Percentiles rank a stretch among this genome's conserved stretches.
phyloP scores from a whole-genome alignment of 30 jellyfish, hydroid and myxozoan species.

The Aurelia aurita region DNA sequence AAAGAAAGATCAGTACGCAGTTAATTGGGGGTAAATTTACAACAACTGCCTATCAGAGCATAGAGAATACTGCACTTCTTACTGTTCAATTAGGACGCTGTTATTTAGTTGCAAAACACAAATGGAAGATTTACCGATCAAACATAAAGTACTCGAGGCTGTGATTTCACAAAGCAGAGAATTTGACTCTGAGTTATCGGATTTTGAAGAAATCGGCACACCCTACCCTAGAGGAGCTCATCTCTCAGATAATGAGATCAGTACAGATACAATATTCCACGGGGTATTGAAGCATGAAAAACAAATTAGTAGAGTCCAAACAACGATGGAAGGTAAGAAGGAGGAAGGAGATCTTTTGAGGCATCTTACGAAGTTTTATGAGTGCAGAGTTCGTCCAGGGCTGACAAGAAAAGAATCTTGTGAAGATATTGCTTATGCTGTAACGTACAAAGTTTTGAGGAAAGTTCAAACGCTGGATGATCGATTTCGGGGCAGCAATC shows the following conservation, averaged over 20 bases:
- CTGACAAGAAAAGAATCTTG: conserved; percentile 59
- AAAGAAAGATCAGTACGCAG: too few relatives aligned
- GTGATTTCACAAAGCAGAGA: conserved; percentile 50
- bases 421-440: conserved; percentile 83
- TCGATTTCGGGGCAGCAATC: conserved; percentile 77
- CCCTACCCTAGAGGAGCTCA: conserved; percentile 68
- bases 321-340: not conserved
- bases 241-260: conserved; percentile 47
- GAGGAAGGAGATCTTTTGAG: conserved; percentile 5
- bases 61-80: too few relatives aligned
- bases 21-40: too few relatives aligned
- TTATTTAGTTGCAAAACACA: too few relatives aligned
- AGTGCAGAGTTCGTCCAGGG: conserved; percentile 52
- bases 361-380: conserved; percentile 56
- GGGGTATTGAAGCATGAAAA: not conserved
- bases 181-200: conserved; percentile 66
- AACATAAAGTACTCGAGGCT: conserved; percentile 23
- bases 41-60: too few relatives aligned
- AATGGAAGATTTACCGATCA: too few relatives aligned
- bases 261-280: not conserved
- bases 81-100: too few relatives aligned
- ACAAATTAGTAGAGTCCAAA: not conserved
- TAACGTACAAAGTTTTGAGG: conserved; percentile 74
- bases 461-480: conserved; percentile 84
- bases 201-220: conserved; percentile 55